Conservation (phyloP, 2,888 invertebrate genomes). For the Hofmannophila pseudospretella region DNA sequence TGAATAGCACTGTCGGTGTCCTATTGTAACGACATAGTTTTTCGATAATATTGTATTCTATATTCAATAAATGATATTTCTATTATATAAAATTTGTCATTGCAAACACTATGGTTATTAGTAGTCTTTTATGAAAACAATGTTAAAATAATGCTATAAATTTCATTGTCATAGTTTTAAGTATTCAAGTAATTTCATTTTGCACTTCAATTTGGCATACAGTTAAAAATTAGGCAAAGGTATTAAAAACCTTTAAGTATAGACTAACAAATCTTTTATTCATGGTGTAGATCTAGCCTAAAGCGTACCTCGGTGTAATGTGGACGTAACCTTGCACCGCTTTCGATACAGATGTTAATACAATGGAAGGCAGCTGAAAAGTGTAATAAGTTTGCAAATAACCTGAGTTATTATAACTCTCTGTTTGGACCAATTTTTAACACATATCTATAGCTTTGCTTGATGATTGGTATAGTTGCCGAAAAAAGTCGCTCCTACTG, state of each 20-base stretch:
- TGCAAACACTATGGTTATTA: slow-evolving; percentile 68
- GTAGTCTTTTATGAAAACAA: slow-evolving; percentile 69
- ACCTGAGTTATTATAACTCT: slow-evolving; percentile 2
- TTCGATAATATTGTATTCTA: slow-evolving; percentile 76
- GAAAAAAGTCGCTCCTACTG: not conserved
- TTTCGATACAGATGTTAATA: too few relatives aligned
- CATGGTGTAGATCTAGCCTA: slow-evolving; percentile 67
- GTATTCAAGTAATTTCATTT: slow-evolving; percentile 72
- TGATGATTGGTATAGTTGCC: not conserved
- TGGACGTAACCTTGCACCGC: not conserved
- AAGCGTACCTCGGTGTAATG: slow-evolving; percentile 42
- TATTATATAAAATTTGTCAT: slow-evolving; percentile 73
- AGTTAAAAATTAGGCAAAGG: slow-evolving; percentile 65
- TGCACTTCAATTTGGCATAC: slow-evolving; percentile 70
- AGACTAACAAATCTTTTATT: slow-evolving; percentile 65
- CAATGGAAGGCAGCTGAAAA: slow-evolving; percentile 30
- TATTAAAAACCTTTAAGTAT: slow-evolving; percentile 52
- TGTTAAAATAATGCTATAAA: slow-evolving; percentile 68
- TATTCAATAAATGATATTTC: slow-evolving; percentile 76
- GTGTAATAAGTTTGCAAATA: slow-evolving; percentile 18
- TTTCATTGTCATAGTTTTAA: slow-evolving; percentile 76
- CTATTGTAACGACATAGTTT: slow-evolving; percentile 72
- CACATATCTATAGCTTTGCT: slow-evolving; percentile 15
- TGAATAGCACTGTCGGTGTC: slow-evolving; percentile 69
- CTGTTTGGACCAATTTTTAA: slow-evolving; percentile 19